These are phyloP conservation scores for mouse (Mus musculus) DNA, from an alignment of 2,113 vertebrate species.

Conservation along the genomic window GRCm39 chrX:96469001-96469500, in stretches of 20 bases:
- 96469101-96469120: not conserved
- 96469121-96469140: not conserved
- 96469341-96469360: no score
- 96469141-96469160: not conserved
- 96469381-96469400: no score
- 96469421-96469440: no score
- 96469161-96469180: not conserved
- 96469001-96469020: not conserved
- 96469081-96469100: not conserved
- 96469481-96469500: no score
- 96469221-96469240: not conserved
- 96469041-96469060: not conserved
- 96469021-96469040: not conserved
- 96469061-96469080: not conserved
- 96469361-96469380: no score
- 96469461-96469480: no score
- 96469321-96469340: no score
- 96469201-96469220: not conserved
- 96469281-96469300: not conserved
- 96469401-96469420: no score
- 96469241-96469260: not conserved
- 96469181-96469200: not conserved
- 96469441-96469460: no score
- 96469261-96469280: not conserved
- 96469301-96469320: not conserved